phyloP scores from a whole-genome alignment of 1,140 invertebrate genomes.

The Bicyclus anynana region DNA sequence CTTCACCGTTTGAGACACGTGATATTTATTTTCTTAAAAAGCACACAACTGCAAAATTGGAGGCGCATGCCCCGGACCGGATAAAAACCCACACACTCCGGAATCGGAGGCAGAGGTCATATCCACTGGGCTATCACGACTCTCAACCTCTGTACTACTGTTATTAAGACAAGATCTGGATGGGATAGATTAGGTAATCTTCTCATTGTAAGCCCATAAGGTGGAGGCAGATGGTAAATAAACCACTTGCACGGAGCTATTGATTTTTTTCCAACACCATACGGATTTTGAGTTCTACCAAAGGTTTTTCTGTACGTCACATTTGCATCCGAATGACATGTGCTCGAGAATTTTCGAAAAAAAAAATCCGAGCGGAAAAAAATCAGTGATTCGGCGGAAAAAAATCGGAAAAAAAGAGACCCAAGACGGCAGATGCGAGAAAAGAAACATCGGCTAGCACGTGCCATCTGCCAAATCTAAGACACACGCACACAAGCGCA shows the following conservation, averaged over 20 bases:
- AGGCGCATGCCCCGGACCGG: too few species aligned
- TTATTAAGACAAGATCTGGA: too few species aligned
- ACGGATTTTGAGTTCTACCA: slow-evolving; percentile 45
- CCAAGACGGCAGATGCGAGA: slow-evolving; percentile 68
- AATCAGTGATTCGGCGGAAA: slow-evolving; percentile 49
- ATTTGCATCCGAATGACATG: slow-evolving; percentile 72
- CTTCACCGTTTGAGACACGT: too few species aligned
- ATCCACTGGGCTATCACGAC: too few species aligned
- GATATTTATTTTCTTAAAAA: too few species aligned
- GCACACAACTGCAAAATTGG: too few species aligned
- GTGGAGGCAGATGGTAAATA: slow-evolving; percentile 48
- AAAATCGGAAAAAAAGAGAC: slow-evolving; percentile 49
- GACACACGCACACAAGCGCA: slow-evolving; percentile 51
- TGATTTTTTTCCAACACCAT: slow-evolving; percentile 68
- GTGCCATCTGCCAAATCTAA: slow-evolving; percentile 75
- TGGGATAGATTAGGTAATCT: slow-evolving; percentile 5
- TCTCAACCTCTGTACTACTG: too few species aligned
- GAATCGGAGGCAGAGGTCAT: too few species aligned
- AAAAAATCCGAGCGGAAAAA: slow-evolving; percentile 44
- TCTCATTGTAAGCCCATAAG: slow-evolving; percentile 24
- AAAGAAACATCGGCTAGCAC: slow-evolving; percentile 64
- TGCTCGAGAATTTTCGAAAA: slow-evolving; percentile 37
- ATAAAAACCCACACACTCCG: too few species aligned
- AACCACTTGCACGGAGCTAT: slow-evolving; percentile 43
- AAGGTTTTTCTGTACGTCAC: slow-evolving; percentile 56